Percentiles rank a stretch among this genome's conserved stretches.
These are phyloP conservation scores for Myotis pilosus DNA, from an alignment of 2,797 vertebrate genomes.

Conservation along the genomic window DNA sequence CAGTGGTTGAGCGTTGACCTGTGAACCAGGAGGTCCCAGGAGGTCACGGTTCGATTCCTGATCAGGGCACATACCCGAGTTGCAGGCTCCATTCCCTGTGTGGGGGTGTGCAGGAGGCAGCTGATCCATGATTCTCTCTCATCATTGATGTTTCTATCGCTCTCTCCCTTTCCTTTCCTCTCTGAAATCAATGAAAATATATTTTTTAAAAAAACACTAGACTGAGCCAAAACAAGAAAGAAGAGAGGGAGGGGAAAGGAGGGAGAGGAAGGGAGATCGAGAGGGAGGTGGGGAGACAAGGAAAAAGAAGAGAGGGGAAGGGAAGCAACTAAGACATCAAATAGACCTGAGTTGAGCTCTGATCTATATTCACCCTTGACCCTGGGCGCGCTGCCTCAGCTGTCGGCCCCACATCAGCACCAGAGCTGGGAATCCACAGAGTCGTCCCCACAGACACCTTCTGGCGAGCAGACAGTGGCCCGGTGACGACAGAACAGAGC, in stretches of 20 bases:
- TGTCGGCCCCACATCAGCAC: not conserved
- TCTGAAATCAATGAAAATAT: too few relatives aligned
- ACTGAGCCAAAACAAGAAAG: not conserved
- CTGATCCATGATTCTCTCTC: too few relatives aligned
- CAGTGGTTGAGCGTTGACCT: too few relatives aligned
- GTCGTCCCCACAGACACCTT: accelerated
- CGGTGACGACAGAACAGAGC: not conserved
- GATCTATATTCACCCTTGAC: not conserved
- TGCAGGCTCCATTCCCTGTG: too few relatives aligned
- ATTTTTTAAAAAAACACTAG: not conserved
- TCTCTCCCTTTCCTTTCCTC: too few relatives aligned
- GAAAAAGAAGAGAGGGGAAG: not conserved
- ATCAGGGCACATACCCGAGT: too few relatives aligned
- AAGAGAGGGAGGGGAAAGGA: accelerated
- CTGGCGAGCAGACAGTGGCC: not conserved
- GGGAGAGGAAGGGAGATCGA: accelerated
- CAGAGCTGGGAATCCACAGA: accelerated
- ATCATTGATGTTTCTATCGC: too few relatives aligned
- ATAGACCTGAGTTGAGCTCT: not conserved
- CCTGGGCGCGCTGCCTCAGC: not conserved
- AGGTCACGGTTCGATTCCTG: too few relatives aligned
- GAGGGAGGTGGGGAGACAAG: accelerated
- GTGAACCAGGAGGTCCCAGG: too few relatives aligned
- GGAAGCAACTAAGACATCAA: not conserved
- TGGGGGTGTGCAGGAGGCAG: too few relatives aligned